Evolutionary conservation across 2,888 invertebrate genomes (phyloP).

Genomic region (Cybosia mesomella): DNA sequence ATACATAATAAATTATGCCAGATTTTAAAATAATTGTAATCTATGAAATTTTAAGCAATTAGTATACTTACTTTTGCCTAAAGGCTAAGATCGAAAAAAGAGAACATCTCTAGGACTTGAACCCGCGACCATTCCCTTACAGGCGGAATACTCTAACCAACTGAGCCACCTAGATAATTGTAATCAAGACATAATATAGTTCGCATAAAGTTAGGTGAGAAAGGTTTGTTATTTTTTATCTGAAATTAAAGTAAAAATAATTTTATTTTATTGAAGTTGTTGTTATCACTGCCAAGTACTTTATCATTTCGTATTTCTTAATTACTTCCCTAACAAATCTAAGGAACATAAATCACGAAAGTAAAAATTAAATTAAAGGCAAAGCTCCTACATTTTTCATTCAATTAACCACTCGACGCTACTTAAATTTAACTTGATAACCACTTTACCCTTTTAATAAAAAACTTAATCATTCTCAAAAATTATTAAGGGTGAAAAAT

Average conservation of each 20-base stretch:
- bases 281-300: neutral
- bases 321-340: conserved; percentile 10
- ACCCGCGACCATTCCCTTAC: too few relatives aligned
- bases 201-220: neutral
- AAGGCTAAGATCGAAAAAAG: too few relatives aligned
- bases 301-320: conserved; percentile 8
- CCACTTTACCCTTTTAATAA: conserved; percentile 51
- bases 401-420: conserved; percentile 49
- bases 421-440: conserved; percentile 45
- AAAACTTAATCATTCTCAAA: conserved; percentile 48
- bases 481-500: conserved; percentile 33
- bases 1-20: too few relatives aligned
- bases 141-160: too few relatives aligned
- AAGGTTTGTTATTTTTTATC: neutral
- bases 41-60: too few relatives aligned
- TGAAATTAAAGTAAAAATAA: neutral
- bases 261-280: neutral
- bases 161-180: too few relatives aligned
- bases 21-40: too few relatives aligned
- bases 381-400: conserved; percentile 49
- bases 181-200: neutral
- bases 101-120: too few relatives aligned
- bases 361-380: conserved; percentile 29
- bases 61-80: too few relatives aligned
- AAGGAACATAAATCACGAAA: conserved; percentile 31